These are phyloP conservation scores for Boleophthalmus pectinirostris DNA, from an alignment of 2,113 vertebrate genomes.

Conservation along the genomic window DNA sequence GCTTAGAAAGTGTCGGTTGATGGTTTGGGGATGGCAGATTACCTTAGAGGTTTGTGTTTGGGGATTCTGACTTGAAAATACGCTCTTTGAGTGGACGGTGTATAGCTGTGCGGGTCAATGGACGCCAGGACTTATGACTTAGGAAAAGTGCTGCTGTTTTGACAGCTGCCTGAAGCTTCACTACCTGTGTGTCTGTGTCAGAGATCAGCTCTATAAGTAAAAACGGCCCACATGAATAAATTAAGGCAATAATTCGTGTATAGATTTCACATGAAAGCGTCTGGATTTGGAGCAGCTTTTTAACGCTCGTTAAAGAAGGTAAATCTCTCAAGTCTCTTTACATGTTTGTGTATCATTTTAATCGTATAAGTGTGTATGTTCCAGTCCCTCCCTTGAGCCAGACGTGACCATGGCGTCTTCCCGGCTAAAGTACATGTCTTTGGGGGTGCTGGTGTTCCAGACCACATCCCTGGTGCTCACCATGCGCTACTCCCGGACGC, in stretches of 20 bases:
- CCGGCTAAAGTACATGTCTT: conserved; percentile 92
- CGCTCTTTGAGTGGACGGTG: neutral
- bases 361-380: neutral
- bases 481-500: conserved; percentile 96
- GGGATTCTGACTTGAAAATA: neutral
- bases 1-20: fast-evolving
- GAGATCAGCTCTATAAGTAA: neutral
- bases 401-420: conserved; percentile 79
- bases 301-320: neutral
- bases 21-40: neutral
- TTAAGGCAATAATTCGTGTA: neutral
- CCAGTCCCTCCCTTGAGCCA: neutral
- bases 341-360: neutral
- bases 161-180: conserved; percentile 59
- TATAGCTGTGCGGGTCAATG: conserved; percentile 38
- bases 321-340: neutral
- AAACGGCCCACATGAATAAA: neutral
- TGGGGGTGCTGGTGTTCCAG: conserved; percentile 97
- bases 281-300: conserved; percentile 1
- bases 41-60: neutral
- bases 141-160: conserved; percentile 65
- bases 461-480: conserved; percentile 96
- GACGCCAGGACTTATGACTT: conserved; percentile 53
- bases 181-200: conserved; percentile 35
- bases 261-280: neutral